These are phyloP conservation scores for Drosophila guanche DNA, from an alignment of 1,140 invertebrate species.

Conservation along the genomic window DNA sequence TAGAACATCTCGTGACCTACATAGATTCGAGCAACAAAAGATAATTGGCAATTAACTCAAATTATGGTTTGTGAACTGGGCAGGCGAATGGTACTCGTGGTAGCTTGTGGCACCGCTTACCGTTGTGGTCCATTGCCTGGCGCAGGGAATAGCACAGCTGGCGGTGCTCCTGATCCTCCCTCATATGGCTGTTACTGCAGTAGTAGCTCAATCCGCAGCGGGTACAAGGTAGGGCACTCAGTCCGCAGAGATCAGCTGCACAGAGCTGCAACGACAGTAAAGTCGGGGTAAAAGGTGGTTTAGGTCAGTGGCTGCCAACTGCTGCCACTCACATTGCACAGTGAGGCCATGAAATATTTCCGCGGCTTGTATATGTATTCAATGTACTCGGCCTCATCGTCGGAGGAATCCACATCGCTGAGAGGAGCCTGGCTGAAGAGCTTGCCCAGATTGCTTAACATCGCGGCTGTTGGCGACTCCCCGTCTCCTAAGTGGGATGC, in stretches of 20 bases:
- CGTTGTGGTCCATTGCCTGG: conserved; percentile 65
- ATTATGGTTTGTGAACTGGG: conserved; percentile 14
- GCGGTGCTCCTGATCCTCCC: conserved; percentile 84
- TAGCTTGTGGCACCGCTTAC: conserved; percentile 28
- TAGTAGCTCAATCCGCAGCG: conserved; percentile 85
- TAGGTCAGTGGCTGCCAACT: not conserved
- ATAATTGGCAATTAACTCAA: conserved; percentile 25
- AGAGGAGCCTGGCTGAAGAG: conserved; percentile 67
- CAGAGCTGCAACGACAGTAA: conserved; percentile 52
- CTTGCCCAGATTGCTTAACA: conserved; percentile 71
- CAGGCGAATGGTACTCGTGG: not conserved
- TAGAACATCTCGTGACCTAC: conserved; percentile 84
- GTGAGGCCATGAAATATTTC: conserved; percentile 72
- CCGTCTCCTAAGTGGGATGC: conserved; percentile 21
- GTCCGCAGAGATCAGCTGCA: conserved; percentile 63
- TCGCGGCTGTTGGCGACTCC: conserved; percentile 41
- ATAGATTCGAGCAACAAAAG: conserved; percentile 3
- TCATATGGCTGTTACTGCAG: conserved; percentile 84
- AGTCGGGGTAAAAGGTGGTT: not conserved
- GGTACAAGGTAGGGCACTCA: conserved; percentile 69
- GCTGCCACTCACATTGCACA: conserved; percentile 69
- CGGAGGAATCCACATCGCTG: conserved; percentile 68
- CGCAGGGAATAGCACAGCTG: conserved; percentile 83
- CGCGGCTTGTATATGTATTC: conserved; percentile 80
- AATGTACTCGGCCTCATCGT: conserved; percentile 79